Percentiles rank a stretch among this genome's conserved stretches.
phyloP scores from a whole-genome alignment of 2,113 vertebrate genomes.

The Baryphthengus martii region DNA sequence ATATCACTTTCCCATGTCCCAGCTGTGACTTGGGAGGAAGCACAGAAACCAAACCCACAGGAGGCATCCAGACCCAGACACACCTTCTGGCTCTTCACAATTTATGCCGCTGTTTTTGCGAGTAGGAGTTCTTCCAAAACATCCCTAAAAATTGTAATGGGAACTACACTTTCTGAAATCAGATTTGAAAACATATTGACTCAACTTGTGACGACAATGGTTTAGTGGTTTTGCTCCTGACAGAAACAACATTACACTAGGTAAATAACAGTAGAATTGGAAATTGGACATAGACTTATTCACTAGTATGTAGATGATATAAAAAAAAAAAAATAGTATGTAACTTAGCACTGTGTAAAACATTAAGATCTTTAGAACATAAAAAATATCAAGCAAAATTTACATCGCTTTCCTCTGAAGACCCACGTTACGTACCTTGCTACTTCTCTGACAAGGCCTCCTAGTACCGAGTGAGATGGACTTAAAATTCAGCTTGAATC shows the following conservation, averaged over 20 bases:
- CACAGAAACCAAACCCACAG: neutral
- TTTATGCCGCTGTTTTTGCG: neutral
- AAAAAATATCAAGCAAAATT: neutral
- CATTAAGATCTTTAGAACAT: neutral
- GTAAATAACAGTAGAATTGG: neutral
- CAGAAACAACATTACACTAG: neutral
- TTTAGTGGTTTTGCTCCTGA: neutral
- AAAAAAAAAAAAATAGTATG: neutral
- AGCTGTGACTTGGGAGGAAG: neutral
- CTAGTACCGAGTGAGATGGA: neutral
- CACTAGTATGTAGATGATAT: neutral
- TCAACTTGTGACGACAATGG: neutral
- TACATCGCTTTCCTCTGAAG: neutral
- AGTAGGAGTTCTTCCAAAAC: neutral
- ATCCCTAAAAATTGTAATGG: neutral
- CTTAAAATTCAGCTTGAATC: neutral
- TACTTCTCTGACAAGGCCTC: neutral
- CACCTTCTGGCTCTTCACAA: neutral
- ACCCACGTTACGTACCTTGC: neutral
- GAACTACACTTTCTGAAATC: neutral
- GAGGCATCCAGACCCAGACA: neutral
- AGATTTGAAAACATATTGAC: neutral
- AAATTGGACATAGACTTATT: neutral
- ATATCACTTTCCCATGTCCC: neutral
- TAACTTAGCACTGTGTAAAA: neutral